These are phyloP conservation scores for Psilopogon haemacephalus DNA, from an alignment of 2,113 vertebrate genomes.

Conservation along the genomic window DNA sequence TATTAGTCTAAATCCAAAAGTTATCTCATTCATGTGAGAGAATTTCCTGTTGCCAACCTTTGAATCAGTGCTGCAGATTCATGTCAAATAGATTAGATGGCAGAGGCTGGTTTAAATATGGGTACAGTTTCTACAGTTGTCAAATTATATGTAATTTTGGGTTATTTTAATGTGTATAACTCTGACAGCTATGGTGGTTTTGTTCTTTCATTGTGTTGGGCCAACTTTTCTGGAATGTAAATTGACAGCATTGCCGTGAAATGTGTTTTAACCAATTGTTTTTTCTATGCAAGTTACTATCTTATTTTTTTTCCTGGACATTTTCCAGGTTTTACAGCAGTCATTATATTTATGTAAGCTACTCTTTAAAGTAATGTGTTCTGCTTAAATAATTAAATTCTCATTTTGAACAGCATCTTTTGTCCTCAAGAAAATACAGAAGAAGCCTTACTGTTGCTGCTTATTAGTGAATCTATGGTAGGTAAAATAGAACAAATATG, in stretches of 20 bases:
- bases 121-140: background rate
- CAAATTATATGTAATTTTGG: background rate
- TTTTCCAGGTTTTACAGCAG: background rate
- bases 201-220: background rate
- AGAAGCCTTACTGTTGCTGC: slow-evolving; percentile 92
- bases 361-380: background rate
- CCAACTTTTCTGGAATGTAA: background rate
- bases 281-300: background rate
- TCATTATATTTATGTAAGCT: background rate
- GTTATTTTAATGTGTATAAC: background rate
- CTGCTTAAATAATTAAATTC: slow-evolving; percentile 47
- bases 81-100: background rate
- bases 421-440: slow-evolving; percentile 99
- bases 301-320: background rate
- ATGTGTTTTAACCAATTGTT: background rate
- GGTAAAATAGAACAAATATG: slow-evolving; percentile 55
- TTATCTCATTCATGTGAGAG: background rate
- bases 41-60: background rate
- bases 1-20: background rate
- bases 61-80: background rate
- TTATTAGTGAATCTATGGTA: slow-evolving; percentile 99
- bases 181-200: background rate
- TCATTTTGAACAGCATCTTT: slow-evolving; percentile 86
- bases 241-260: background rate
- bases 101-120: background rate